phyloP scores from a whole-genome alignment of 2,888 invertebrate genomes.

The Mechanitis mazaeus region DNA sequence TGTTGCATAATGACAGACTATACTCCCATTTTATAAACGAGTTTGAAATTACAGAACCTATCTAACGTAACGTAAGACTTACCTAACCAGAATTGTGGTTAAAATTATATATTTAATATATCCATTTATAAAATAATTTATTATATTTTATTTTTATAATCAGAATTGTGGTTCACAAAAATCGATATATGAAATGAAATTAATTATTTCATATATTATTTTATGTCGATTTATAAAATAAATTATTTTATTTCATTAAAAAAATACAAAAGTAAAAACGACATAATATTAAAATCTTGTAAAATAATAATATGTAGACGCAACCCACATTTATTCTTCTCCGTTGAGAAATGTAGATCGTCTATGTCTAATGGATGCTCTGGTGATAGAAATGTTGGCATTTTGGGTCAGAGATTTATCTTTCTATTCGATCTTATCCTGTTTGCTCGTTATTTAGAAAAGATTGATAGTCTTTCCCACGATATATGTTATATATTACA shows the following conservation, averaged over 20 bases:
- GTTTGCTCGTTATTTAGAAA: slow-evolving; percentile 3
- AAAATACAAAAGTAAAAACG: no score
- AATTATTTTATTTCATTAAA: no score
- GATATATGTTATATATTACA: neutral
- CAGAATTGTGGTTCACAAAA: no score
- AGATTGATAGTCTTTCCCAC: slow-evolving; percentile 3
- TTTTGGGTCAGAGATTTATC: slow-evolving; percentile 22
- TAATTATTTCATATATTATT: no score
- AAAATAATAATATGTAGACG: slow-evolving; percentile 3
- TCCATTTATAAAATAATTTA: no score
- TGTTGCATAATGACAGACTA: slow-evolving; percentile 41
- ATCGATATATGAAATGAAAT: no score
- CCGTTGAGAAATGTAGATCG: slow-evolving; percentile 11
- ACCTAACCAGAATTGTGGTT: no score
- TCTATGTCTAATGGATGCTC: slow-evolving; percentile 22
- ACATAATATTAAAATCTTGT: slow-evolving; percentile 5
- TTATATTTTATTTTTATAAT: no score
- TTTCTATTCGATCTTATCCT: slow-evolving; percentile 12
- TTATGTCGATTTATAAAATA: no score
- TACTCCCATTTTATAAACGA: slow-evolving; percentile 14
- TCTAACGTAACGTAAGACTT: no score
- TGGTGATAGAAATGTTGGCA: slow-evolving; percentile 16
- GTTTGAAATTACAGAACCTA: neutral
- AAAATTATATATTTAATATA: no score
- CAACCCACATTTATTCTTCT: slow-evolving; percentile 13